Evolutionary conservation across 2,797 vertebrate genomes (phyloP), one percentile per base, ranked within the genome.

Genomic region (Tolypeutes matacus): DNA sequence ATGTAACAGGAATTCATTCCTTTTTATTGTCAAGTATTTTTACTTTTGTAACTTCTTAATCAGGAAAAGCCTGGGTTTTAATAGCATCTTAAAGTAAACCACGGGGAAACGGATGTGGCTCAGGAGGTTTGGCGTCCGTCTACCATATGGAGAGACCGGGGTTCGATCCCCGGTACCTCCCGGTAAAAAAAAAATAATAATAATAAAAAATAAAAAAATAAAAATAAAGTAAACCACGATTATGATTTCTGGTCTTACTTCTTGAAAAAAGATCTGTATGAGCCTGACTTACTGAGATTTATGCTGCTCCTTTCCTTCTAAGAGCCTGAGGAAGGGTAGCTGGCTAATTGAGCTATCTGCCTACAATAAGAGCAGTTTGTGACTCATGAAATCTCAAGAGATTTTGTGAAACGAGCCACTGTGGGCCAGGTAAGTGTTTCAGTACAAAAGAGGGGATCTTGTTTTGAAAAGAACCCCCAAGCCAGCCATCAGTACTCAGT

Each of bases 221-320:
- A 49, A 7, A 6, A 49, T 92, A 83, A 92, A 96, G 42, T 46
- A 46, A 62, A 92, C 46, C 64, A 11, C 34, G 17, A 51, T 10
- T 94, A 20, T 91, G 11, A 75, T 94, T 94, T 96, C 62, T 93
- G 64, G 39, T 95, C 58, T 95, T 76, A 86, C 6, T 89, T 64
- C 18, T 86, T 95, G 64, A 73, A 58, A 96, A 92, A 83, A 36
- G 14, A 62, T 75, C n/a, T 89, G 23, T 84, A 21, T 23, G 23
- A 76, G 4, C 85, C 56, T 92, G 89, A 39, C 18, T 93, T 86
- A 39, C 46, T 67, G 53, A 69, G 36, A 53, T 86, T 82, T 76
- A 51, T 88, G 69, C 46, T 92, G 2, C 62, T 86, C n/a, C 39
- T 86, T 76, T 49, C 27, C 27, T 83, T 89, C 27, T 75, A 29